Percentiles rank a stretch among this genome's conserved stretches.
phyloP scores from a whole-genome alignment of 2,888 invertebrate genomes.

The Chrysolina oricalcia region DNA sequence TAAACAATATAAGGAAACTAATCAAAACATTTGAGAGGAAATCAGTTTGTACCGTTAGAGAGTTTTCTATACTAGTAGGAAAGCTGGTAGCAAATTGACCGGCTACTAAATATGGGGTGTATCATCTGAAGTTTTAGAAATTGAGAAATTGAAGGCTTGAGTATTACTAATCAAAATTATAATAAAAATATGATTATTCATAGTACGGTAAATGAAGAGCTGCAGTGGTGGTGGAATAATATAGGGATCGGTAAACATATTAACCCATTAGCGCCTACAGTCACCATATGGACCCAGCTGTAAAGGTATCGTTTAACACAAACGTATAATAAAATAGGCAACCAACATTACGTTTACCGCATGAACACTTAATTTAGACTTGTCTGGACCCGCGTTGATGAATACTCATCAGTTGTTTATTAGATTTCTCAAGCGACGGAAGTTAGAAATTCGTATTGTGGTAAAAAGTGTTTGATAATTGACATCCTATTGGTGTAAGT shows the following conservation, averaged over 20 bases:
- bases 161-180: not conserved
- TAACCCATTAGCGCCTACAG: too few relatives aligned
- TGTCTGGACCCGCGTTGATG: too few relatives aligned
- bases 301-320: too few relatives aligned
- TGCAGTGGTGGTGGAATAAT: conserved; percentile 3
- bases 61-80: not conserved
- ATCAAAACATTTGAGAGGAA: not conserved
- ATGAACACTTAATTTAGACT: too few relatives aligned
- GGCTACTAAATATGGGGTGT: not conserved
- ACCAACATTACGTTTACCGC: too few relatives aligned
- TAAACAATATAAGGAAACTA: not conserved
- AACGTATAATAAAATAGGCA: too few relatives aligned
- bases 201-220: not conserved
- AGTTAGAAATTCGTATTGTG: too few relatives aligned
- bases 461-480: too few relatives aligned
- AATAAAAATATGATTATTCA: not conserved
- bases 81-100: conserved; percentile 7
- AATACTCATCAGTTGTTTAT: too few relatives aligned
- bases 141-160: not conserved
- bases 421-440: too few relatives aligned
- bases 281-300: too few relatives aligned
- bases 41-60: not conserved
- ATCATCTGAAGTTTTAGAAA: not conserved
- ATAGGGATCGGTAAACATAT: not conserved
- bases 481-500: too few relatives aligned